Evolutionary conservation across 2,113 vertebrate genomes (phyloP).

Genomic region (Erpornis zantholeuca): DNA sequence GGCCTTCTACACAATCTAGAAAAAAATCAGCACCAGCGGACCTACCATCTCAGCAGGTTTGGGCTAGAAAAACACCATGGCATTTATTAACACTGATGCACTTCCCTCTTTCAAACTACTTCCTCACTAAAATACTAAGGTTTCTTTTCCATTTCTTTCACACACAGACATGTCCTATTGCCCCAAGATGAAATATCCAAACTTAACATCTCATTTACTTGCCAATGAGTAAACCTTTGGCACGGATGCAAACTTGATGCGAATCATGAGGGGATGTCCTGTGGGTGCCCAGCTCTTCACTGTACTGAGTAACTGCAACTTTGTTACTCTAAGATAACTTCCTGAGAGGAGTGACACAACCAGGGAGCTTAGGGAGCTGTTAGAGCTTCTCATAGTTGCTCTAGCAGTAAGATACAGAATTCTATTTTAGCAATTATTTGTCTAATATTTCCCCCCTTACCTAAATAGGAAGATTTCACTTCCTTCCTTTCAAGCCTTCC

Average conservation of each 20-base stretch:
- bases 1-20: not conserved
- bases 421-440: constrained; percentile 4
- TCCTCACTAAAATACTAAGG: not conserved
- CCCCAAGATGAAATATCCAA: not conserved
- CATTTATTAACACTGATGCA: not conserved
- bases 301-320: not conserved
- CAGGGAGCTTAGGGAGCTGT: not conserved
- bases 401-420: not conserved
- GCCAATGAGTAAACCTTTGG: constrained; percentile 21
- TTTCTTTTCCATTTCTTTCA: not conserved
- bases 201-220: constrained; percentile 3
- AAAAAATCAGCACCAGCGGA: not conserved
- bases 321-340: not conserved
- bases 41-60: not conserved
- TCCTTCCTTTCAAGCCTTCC: constrained; percentile 30
- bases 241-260: not conserved
- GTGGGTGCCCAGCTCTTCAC: not conserved
- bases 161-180: not conserved
- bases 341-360: rapidly evolving
- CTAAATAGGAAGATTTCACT: not conserved
- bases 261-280: not conserved
- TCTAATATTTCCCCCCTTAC: not conserved
- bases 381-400: not conserved
- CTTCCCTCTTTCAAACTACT: not conserved
- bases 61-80: not conserved